A percentile compares a stretch with the other conserved stretches of the same genome.
Conservation (phyloP, 1,140 invertebrate genomes). For the Drosophila asahinai region DNA sequence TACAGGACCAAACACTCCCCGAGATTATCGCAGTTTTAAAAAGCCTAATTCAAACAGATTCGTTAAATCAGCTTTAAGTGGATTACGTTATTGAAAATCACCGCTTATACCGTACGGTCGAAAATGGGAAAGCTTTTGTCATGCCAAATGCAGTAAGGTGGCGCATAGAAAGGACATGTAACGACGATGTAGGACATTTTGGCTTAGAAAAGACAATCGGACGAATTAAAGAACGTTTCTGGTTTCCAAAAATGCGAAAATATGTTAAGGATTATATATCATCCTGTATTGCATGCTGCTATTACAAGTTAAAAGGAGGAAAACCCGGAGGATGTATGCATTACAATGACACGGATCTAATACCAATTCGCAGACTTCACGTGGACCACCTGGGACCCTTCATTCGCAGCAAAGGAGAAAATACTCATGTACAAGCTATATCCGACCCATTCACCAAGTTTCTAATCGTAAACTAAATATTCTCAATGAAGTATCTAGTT, state of each 20-base stretch:
- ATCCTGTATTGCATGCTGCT: neutral
- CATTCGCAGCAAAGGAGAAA: slow-evolving; percentile 1
- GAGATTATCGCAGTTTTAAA: neutral
- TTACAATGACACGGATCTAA: neutral
- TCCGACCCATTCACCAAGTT: neutral
- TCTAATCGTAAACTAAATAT: neutral
- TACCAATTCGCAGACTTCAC: neutral
- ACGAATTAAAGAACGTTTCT: too few relatives aligned
- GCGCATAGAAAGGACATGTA: too few relatives aligned
- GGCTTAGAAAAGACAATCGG: too few relatives aligned
- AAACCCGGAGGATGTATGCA: neutral
- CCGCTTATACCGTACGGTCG: neutral
- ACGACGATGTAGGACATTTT: too few relatives aligned
- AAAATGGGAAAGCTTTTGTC: neutral
- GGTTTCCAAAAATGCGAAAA: slow-evolving; percentile 9
- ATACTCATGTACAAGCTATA: neutral
- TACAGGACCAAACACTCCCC: neutral
- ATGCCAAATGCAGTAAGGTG: slow-evolving; percentile 1
- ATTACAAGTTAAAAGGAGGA: neutral
- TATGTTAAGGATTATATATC: slow-evolving; percentile 5
- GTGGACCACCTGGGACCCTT: neutral
- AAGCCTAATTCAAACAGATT: neutral
- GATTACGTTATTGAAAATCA: neutral
- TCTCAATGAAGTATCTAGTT: neutral
- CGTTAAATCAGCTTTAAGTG: neutral